phyloP scores from a whole-genome alignment of 2,797 vertebrate genomes.

The Meriones psammophilus region DNA sequence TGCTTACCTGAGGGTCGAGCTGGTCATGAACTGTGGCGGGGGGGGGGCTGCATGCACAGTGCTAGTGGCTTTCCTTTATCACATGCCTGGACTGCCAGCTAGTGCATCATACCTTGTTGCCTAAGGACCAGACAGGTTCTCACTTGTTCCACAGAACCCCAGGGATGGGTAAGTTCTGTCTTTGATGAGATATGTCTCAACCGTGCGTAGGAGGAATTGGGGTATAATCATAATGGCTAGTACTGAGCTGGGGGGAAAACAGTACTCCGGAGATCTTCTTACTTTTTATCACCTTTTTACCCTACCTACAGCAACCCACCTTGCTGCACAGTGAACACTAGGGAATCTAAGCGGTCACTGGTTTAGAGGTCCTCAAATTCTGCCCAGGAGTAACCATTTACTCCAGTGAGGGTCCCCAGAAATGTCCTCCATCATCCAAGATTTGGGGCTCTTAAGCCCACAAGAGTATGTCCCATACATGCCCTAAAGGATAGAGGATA shows the following conservation, averaged over 20 bases:
- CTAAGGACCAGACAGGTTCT: neutral
- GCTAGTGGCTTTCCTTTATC: neutral
- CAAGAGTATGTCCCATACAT: neutral
- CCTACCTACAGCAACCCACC: neutral
- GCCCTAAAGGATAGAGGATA: neutral
- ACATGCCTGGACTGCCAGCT: neutral
- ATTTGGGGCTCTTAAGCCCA: neutral
- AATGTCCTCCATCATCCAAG: neutral
- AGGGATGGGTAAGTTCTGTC: neutral
- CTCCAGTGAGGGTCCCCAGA: neutral
- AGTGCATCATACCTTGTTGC: neutral
- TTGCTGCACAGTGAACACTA: neutral
- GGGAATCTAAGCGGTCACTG: neutral
- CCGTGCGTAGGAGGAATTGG: neutral
- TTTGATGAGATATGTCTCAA: neutral
- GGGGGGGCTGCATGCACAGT: no score
- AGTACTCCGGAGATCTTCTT: no score
- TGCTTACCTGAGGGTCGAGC: no score
- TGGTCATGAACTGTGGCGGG: neutral
- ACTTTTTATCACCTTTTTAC: neutral
- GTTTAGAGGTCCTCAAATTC: no score
- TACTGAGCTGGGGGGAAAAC: no score
- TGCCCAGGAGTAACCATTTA: neutral
- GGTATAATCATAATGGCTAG: no score
- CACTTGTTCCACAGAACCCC: neutral